These are phyloP conservation scores for Chlorops oryzae DNA, from an alignment of 1,140 invertebrate species.

Conservation along the genomic window DNA sequence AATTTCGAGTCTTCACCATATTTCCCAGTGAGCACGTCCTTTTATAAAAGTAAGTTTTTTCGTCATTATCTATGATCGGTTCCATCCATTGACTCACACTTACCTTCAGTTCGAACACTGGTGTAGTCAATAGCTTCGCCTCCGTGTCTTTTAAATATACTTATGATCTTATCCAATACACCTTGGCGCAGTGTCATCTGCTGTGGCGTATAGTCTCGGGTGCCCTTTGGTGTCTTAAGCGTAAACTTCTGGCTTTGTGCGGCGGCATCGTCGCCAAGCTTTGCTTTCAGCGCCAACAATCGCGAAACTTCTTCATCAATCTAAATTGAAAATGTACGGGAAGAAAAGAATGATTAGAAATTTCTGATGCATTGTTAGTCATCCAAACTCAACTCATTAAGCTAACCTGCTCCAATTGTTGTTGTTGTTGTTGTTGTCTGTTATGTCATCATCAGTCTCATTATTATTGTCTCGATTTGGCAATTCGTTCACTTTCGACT, in stretches of 20 bases:
- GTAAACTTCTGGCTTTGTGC: conserved; percentile 65
- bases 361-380: not conserved
- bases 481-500: too few species aligned
- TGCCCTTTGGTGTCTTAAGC: conserved; percentile 92
- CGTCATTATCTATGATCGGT: too few species aligned
- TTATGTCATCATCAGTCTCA: conserved; percentile 6
- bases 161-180: conserved; percentile 82
- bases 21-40: conserved; percentile 97
- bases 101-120: conserved; percentile 97
- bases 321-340: conserved; percentile 50
- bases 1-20: conserved; percentile 99
- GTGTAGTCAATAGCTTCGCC: conserved; percentile 98
- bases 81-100: conserved; percentile 13
- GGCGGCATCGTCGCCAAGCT: conserved; percentile 56
- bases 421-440: conserved; percentile 31
- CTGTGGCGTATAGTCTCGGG: conserved; percentile 87
- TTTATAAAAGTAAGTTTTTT: too few species aligned
- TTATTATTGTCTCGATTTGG: not conserved
- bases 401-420: conserved; percentile 45
- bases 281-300: conserved; percentile 71
- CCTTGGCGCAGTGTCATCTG: conserved; percentile 90
- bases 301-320: conserved; percentile 76
- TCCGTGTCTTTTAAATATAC: conserved; percentile 95
- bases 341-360: conserved; percentile 1
- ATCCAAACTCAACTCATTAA: conserved; percentile 17